Conservation (phyloP, 2,113 vertebrate species). For the Ammodytes marinus region DNA sequence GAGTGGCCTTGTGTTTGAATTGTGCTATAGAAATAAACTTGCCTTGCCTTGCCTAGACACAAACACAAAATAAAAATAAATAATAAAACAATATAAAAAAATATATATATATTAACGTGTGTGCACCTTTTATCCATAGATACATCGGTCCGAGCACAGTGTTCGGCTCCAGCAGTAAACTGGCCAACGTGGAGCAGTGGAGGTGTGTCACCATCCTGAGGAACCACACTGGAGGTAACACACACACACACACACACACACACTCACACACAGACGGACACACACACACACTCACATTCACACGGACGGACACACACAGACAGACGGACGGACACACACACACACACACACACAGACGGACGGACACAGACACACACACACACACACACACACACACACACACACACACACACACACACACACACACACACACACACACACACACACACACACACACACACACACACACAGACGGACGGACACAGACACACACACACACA, state of each 20-base stretch:
- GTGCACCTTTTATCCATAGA: conserved; percentile 75
- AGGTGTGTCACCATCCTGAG: conserved; percentile 96
- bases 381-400: not conserved
- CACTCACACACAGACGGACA: not conserved
- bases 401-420: not conserved
- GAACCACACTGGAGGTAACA: conserved; percentile 94
- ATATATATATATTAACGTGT: not conserved
- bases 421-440: not conserved
- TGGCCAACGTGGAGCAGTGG: conserved; percentile 99
- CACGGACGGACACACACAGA: not conserved
- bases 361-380: no score
- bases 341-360: not conserved
- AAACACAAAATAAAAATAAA: no score
- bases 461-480: no score
- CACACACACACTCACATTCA: not conserved
- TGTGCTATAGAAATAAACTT: no score
- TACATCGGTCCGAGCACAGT: conserved; percentile 97
- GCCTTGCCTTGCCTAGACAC: no score
- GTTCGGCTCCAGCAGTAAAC: conserved; percentile 96
- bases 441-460: not conserved
- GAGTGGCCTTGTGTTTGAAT: no score
- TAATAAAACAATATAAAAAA: no score
- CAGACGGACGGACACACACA: not conserved
- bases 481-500: no score
- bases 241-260: not conserved